Base-by-base conservation (phyloP, 2,113 vertebrate species). In the Rhagologus leucostigma region DNA sequence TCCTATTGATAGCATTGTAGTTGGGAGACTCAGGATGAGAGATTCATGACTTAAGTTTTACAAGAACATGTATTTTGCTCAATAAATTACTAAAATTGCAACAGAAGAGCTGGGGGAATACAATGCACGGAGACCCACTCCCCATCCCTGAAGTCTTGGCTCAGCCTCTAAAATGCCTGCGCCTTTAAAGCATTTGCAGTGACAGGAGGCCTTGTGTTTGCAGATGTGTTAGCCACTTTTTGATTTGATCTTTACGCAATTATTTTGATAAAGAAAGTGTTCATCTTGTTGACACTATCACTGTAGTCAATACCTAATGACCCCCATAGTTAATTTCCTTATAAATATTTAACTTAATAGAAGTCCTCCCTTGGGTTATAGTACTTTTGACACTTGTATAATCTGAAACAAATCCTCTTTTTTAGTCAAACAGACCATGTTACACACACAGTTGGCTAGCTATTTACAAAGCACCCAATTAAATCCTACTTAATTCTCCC, bases 401-500 rank as follows among this genome's bases (percentile, higher is more conserved):
- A 98, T 97, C 96, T 96, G 93, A 98, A 98, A 97, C 93, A 98
- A 98, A 98, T 98, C 97, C 95, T 97, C 97, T 95, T 97, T 97
- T 96, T 90, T 22, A 97, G 96, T 96, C 96, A 97, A 98, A 96
- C 93, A 98, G 87, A 89, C 96, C 97, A 97, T 65, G 87, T 97
- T 97, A 96, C 88, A 90, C 93, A 98, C 97, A 98, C 91, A 98
- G 97, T 97, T 97, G 96, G 96, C 96, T 95, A 96, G 87, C 84
- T 98, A 97, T 98, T 98, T 98, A 98, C 97, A 98, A 98, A 98
- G 97, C 91, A 97, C 93, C 97, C 97, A 98, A 98, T 98, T 98
- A 98, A 98, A 98, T 97, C 97, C 98, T 97, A 95, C 97, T 98
- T 98, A 98, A 98, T 98, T 98, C 97, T 92, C 95, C 92, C 92